Base-by-base conservation (phyloP, 2,113 vertebrate species). In the Xerus inauris region DNA sequence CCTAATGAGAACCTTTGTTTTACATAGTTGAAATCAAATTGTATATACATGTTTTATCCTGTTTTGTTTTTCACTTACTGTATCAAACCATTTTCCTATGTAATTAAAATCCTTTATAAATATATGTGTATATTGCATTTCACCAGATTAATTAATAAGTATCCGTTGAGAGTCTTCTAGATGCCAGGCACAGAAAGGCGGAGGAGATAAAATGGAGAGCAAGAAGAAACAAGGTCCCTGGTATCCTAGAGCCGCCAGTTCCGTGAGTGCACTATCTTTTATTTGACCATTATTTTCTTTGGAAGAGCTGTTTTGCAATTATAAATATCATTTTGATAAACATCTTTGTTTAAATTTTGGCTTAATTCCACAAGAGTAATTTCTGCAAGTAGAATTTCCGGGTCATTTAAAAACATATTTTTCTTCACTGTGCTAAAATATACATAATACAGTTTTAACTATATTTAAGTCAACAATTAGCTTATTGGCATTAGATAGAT, bases 1-100 rank as follows among this genome's bases (percentile, higher is more conserved):
- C n/a, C 40, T 92, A 94, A 82, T 17, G 83, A 95, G 94, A 84
- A 85, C 49, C 32, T 54, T 76, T 94, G 51, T 76, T 92, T 94
- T 87, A 82, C 54, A 64, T 12, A 54, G 90, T 65, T 47, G 51
- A 92, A 95, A 59, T 89, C 64, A 95, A 96, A 65, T 57, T 30
- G 47, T 80, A 59, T 59, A 35, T 38, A 64, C 81, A 95, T 77
- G 85, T 96, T 95, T 96, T 94, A 91, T 87, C 93, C 38, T 96
- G 87, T 16, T 38, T 85, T 95, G 80, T 93, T 64, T 79, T 77
- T 79, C 32, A 57, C 17, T 90, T 94, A 54, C 35, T 94, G 8
- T 89, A 87, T 92, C 84, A 94, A 71, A 32, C 14, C 3, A 45
- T 77, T 82, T 87, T 95, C 40, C 47, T 77, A 49, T 54, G 75